phyloP scores from a whole-genome alignment of 2,797 vertebrate species.

The Phataginus tricuspis region DNA sequence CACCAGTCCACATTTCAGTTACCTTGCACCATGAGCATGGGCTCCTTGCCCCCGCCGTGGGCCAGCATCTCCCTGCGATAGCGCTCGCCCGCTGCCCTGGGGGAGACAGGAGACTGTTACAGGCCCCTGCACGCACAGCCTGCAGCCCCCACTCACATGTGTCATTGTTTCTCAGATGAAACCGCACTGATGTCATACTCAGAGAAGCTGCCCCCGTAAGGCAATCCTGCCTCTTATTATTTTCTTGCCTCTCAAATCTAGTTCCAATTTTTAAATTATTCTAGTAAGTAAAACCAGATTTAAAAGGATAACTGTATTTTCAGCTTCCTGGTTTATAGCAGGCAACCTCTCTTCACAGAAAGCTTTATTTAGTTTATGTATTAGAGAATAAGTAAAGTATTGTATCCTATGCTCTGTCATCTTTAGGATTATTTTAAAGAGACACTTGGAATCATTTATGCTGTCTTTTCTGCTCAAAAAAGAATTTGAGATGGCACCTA shows the following conservation, averaged over 20 bases:
- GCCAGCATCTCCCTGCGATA: conserved; percentile 97
- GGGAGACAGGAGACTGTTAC: conserved; percentile 82
- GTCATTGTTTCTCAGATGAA: conserved; percentile 47
- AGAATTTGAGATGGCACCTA: neutral
- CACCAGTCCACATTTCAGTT: conserved; percentile 55
- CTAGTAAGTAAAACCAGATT: neutral
- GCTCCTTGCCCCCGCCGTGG: conserved; percentile 95
- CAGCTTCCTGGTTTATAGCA: neutral
- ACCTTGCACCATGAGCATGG: conserved; percentile 98
- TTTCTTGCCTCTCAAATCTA: conserved; percentile 47
- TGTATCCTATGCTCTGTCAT: neutral
- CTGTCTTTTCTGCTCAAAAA: neutral
- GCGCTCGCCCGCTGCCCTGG: conserved; percentile 95
- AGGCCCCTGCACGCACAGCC: conserved; percentile 75
- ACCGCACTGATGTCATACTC: neutral
- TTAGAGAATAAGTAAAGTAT: neutral
- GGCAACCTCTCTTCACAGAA: neutral
- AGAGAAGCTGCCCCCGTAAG: neutral
- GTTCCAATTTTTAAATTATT: neutral
- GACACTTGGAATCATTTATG: neutral
- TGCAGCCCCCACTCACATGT: neutral
- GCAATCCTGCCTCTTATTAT: conserved; percentile 21
- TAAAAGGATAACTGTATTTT: neutral
- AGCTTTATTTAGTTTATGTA: neutral
- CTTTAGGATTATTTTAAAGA: neutral